A percentile compares a stretch with the other conserved stretches of the same genome.
phyloP scores from a whole-genome alignment of 2,113 vertebrate species.

The Piprites chloris region DNA sequence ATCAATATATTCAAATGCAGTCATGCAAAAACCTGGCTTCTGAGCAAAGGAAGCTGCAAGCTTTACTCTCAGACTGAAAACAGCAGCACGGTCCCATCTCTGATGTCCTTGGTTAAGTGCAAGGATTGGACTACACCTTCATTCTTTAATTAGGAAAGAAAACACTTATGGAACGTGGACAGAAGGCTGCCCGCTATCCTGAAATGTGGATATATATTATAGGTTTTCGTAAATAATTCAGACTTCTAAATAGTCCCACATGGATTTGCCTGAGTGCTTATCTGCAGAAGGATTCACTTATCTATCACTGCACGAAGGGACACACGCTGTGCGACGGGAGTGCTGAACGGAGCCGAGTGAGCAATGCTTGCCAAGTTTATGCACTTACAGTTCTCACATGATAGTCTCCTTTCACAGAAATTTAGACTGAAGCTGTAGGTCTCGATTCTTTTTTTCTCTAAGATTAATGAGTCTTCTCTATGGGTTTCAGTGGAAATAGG shows the following conservation, averaged over 20 bases:
- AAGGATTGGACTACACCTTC: background rate
- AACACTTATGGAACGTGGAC: background rate
- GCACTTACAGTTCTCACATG: background rate
- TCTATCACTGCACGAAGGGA: background rate
- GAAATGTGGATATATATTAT: background rate
- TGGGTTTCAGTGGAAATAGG: background rate
- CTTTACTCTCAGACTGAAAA: background rate
- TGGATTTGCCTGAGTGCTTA: background rate
- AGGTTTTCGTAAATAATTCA: background rate
- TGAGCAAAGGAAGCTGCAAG: background rate
- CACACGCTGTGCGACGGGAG: background rate
- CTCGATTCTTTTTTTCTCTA: background rate
- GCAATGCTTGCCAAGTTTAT: background rate
- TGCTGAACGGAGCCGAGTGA: accelerated
- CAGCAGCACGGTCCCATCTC: background rate
- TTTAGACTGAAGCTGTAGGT: background rate
- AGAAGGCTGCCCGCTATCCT: background rate
- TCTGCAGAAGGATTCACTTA: background rate
- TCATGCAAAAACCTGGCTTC: conserved; percentile 12
- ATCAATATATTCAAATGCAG: conserved; percentile 35
- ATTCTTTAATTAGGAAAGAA: background rate
- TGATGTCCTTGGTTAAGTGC: background rate
- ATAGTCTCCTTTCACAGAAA: background rate
- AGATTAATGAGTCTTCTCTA: background rate
- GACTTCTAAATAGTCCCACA: background rate